A percentile compares a stretch with the other conserved stretches of the same genome.
Conservation (phyloP, 2,797 vertebrate genomes). For the Amniataba percoides region DNA sequence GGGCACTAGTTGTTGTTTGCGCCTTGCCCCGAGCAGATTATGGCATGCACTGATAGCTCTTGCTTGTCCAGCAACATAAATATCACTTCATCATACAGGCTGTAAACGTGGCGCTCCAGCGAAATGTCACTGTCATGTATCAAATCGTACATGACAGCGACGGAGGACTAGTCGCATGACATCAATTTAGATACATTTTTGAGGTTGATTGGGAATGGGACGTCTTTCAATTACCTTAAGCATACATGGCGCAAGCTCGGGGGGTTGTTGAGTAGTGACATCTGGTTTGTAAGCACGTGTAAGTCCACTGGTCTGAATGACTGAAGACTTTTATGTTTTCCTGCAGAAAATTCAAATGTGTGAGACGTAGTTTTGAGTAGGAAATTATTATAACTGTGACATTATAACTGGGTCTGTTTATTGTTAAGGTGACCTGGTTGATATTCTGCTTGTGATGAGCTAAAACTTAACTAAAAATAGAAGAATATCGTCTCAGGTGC, state of each 20-base stretch:
- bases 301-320: not conserved
- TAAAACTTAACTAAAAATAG: constrained; percentile 17
- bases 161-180: constrained; percentile 12
- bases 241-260: not conserved
- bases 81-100: constrained; percentile 38
- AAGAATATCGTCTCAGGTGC: not conserved
- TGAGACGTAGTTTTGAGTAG: not conserved
- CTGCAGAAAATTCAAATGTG: constrained; percentile 1
- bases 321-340: not conserved
- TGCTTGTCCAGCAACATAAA: constrained; percentile 49
- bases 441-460: constrained; percentile 1
- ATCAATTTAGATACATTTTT: constrained; percentile 56
- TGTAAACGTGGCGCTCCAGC: constrained; percentile 33
- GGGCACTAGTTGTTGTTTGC: constrained; percentile 31
- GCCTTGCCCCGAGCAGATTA: constrained; percentile 39
- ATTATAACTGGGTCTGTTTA: not conserved
- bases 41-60: constrained; percentile 30
- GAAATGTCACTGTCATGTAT: constrained; percentile 48
- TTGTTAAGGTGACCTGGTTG: constrained; percentile 44
- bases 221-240: constrained; percentile 38
- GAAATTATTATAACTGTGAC: not conserved
- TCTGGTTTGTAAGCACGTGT: constrained; percentile 20
- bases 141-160: constrained; percentile 51
- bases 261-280: constrained; percentile 15
- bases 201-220: constrained; percentile 30